phyloP scores from a whole-genome alignment of 2,797 vertebrate species.

The Mormyrus hasselquistii region DNA sequence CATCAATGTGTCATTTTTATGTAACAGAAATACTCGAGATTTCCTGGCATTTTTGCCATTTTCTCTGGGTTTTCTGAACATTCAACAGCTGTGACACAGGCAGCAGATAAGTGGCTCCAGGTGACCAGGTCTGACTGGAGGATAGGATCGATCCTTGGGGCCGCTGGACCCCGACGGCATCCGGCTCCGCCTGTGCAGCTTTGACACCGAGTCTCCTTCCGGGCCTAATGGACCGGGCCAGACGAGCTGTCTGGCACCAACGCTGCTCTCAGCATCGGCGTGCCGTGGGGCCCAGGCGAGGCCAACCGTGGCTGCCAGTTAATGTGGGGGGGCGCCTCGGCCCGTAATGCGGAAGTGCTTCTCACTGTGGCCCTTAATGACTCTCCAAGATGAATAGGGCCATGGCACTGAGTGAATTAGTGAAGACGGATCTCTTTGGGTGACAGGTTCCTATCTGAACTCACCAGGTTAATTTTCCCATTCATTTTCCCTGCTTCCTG shows the following conservation, averaged over 20 bases:
- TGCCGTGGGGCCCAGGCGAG: conserved; percentile 41
- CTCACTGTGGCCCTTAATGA: conserved; percentile 9
- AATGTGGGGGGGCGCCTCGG: background rate
- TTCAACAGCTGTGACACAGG: conserved; percentile 35
- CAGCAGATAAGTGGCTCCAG: conserved; percentile 28
- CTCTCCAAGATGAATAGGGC: conserved; percentile 54
- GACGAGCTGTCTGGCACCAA: background rate
- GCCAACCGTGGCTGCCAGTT: conserved; percentile 31
- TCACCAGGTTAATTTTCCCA: conserved; percentile 53
- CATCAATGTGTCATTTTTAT: background rate
- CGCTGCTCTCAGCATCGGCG: background rate
- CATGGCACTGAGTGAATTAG: conserved; percentile 67
- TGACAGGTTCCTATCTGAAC: conserved; percentile 67
- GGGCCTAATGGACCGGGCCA: conserved; percentile 35
- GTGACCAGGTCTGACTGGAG: conserved; percentile 25
- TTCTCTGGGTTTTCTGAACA: background rate
- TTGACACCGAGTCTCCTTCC: conserved; percentile 44
- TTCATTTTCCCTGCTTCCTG: background rate
- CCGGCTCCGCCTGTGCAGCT: conserved; percentile 24
- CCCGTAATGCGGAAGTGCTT: conserved; percentile 18
- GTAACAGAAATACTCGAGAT: background rate
- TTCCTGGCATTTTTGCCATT: background rate
- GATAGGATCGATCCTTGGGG: conserved; percentile 43
- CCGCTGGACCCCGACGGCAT: conserved; percentile 37
- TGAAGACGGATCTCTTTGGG: conserved; percentile 62